Conservation (phyloP, 2,113 vertebrate species). For the Cyanoramphus novaezelandiae region DNA sequence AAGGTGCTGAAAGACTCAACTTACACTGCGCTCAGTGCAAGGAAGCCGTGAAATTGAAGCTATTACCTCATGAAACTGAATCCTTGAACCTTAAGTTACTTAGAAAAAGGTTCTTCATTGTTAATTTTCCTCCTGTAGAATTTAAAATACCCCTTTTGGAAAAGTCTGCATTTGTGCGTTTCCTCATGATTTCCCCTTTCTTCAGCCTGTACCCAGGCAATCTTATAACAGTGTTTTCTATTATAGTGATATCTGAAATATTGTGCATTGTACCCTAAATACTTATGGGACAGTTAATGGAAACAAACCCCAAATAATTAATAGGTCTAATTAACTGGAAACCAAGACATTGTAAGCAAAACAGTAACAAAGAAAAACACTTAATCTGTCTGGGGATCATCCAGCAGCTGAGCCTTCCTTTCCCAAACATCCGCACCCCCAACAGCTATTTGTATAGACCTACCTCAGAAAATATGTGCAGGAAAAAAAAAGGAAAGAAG, state of each 20-base stretch:
- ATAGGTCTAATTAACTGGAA: not conserved
- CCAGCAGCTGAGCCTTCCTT: not conserved
- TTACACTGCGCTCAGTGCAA: not conserved
- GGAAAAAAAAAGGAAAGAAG: not conserved
- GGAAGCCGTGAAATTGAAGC: conserved; percentile 26
- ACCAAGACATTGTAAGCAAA: not conserved
- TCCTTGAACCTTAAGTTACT: not conserved
- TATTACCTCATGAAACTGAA: conserved; percentile 21
- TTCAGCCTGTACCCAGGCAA: not conserved
- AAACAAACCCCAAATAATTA: not conserved
- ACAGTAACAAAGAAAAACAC: not conserved
- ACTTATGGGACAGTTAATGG: not conserved
- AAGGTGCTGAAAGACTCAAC: conserved; percentile 21
- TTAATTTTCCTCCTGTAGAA: not conserved
- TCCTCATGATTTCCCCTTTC: not conserved
- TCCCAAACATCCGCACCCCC: not conserved
- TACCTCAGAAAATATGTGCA: not conserved
- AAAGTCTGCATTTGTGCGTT: not conserved
- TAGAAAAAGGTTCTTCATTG: not conserved
- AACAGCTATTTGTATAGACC: not conserved
- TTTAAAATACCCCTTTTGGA: not conserved
- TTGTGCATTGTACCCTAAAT: not conserved
- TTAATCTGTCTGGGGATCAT: not conserved
- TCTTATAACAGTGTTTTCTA: not conserved
- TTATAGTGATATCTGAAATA: not conserved